phyloP scores from a whole-genome alignment of 2,797 vertebrate species.

The Stomatorhinus walkeri region DNA sequence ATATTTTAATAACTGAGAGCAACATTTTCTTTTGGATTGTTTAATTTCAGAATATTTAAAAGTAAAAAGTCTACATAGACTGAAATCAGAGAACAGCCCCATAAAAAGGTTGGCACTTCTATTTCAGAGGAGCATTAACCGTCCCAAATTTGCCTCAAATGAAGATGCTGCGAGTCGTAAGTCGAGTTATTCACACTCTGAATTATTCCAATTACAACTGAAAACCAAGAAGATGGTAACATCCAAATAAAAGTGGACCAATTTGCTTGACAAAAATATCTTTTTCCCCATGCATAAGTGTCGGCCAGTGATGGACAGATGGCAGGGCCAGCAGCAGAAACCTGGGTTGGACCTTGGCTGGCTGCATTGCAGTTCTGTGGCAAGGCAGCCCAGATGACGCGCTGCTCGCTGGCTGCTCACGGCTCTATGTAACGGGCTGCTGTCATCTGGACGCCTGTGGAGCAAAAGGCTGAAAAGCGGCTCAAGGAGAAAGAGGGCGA shows the following conservation, averaged over 20 bases:
- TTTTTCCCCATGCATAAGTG: not conserved
- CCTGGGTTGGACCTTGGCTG: not conserved
- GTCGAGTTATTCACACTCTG: not conserved
- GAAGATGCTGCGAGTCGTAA: not conserved
- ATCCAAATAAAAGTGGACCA: not conserved
- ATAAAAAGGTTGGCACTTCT: slow-evolving; percentile 8
- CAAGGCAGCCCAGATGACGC: not conserved
- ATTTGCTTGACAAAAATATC: not conserved
- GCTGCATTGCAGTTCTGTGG: not conserved
- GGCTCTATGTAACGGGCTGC: not conserved
- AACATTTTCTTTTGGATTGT: slow-evolving; percentile 9
- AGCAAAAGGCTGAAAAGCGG: not conserved
- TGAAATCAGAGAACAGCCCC: slow-evolving; percentile 7
- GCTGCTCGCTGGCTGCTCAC: not conserved
- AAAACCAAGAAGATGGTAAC: not conserved
- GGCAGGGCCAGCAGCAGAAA: not conserved
- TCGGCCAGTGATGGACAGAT: not conserved
- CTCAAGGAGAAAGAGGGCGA: not conserved
- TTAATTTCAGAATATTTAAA: slow-evolving; percentile 13
- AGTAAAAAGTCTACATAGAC: slow-evolving; percentile 10
- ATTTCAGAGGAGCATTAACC: not conserved
- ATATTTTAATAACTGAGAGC: not conserved
- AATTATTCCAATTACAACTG: slow-evolving; percentile 3
- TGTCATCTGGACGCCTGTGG: not conserved
- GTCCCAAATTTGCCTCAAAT: not conserved